phyloP scores from a whole-genome alignment of 1,140 invertebrate species.

The Sesamia nonagrioides region DNA sequence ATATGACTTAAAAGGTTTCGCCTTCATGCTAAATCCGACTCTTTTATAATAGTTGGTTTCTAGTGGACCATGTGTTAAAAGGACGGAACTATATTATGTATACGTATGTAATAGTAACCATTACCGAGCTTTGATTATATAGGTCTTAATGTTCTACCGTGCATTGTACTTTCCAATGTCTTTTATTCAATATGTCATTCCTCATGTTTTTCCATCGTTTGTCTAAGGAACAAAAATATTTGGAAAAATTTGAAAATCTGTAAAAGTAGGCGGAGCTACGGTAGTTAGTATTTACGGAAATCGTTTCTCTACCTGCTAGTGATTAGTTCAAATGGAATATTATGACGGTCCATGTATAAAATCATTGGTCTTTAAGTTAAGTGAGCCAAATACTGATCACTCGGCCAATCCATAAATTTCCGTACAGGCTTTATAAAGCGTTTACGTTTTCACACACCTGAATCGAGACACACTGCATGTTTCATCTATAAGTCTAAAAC shows the following conservation, averaged over 20 bases:
- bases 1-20: slow-evolving; percentile 3
- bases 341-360: no score
- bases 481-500: no score
- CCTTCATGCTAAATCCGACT: not conserved
- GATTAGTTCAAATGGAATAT: no score
- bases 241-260: no score
- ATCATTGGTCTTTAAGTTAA: not conserved
- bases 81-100: not conserved
- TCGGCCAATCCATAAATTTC: no score
- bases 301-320: no score
- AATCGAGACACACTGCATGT: no score
- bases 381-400: no score
- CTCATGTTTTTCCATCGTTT: not conserved
- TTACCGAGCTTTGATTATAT: not conserved
- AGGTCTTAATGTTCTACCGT: not conserved
- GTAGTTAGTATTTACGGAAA: no score
- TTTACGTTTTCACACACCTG: no score
- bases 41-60: not conserved
- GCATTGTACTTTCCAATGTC: not conserved
- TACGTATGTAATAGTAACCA: not conserved
- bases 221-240: not conserved
- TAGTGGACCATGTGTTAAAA: not conserved
- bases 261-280: no score
- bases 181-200: not conserved
- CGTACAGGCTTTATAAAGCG: no score